A percentile compares a stretch with the other conserved stretches of the same genome.
phyloP scores from a whole-genome alignment of 2,113 vertebrate species.

The Pelvicachromis taeniatus region DNA sequence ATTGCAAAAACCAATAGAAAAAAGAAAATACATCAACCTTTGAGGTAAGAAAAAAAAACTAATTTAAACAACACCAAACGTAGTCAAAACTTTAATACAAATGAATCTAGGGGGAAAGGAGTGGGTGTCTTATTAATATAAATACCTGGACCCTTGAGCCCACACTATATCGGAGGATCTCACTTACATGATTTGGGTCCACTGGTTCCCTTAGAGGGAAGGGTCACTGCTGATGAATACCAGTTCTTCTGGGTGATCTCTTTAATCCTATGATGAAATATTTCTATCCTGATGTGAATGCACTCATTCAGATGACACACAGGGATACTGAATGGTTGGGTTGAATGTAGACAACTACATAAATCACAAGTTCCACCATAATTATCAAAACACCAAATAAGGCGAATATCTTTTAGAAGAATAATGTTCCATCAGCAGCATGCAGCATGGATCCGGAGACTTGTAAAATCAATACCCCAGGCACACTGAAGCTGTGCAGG shows the following conservation, averaged over 20 bases:
- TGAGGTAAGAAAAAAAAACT: background rate
- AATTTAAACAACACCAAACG: background rate
- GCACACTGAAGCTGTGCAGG: background rate
- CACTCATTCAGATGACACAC: background rate
- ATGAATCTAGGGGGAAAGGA: background rate
- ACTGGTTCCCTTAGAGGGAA: background rate
- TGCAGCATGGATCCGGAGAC: background rate
- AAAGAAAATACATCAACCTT: background rate
- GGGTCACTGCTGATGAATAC: background rate
- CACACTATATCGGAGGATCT: background rate
- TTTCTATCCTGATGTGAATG: background rate
- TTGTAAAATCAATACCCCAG: background rate
- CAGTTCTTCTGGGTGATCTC: background rate
- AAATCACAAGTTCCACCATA: background rate
- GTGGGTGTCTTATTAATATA: rapidly evolving
- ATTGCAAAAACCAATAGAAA: background rate
- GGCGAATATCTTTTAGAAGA: background rate
- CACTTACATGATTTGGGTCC: background rate
- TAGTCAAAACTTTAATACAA: background rate
- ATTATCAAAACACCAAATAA: background rate
- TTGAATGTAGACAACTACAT: background rate
- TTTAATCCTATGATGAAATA: background rate
- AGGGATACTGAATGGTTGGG: background rate
- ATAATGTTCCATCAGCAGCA: background rate
- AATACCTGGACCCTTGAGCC: background rate